phyloP scores from a whole-genome alignment of 2,797 vertebrate species.

The Chiroxiphia lanceolata region DNA sequence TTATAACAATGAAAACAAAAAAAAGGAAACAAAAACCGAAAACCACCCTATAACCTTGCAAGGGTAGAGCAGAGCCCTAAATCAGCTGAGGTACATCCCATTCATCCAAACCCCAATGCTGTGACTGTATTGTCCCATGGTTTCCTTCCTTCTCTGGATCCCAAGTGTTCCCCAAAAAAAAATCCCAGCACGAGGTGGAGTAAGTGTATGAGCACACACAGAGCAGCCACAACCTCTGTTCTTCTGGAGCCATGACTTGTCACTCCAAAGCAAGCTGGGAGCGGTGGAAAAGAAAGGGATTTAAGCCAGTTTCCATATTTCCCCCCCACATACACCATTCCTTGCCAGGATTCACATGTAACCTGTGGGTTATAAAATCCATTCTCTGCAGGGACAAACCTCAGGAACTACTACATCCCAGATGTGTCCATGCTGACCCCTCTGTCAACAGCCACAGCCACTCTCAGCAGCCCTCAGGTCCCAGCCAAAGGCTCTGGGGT shows the following conservation, averaged over 20 bases:
- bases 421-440: not conserved
- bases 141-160: not conserved
- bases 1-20: not conserved
- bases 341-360: fast-evolving
- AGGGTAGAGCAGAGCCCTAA: not conserved
- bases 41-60: not conserved
- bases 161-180: not conserved
- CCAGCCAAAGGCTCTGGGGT: not conserved
- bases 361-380: not conserved
- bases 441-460: not conserved
- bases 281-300: not conserved
- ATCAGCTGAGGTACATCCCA: not conserved
- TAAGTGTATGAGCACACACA: fast-evolving
- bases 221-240: not conserved
- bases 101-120: not conserved
- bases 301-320: not conserved
- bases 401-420: not conserved
- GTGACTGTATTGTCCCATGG: not conserved
- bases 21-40: not conserved
- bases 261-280: not conserved
- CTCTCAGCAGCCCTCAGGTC: not conserved
- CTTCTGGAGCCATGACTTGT: not conserved
- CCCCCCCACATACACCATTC: not conserved
- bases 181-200: not conserved
- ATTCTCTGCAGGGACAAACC: not conserved